Evolutionary conservation across 2,888 invertebrate genomes (phyloP).

Genomic region (Brachypterus glaber): DNA sequence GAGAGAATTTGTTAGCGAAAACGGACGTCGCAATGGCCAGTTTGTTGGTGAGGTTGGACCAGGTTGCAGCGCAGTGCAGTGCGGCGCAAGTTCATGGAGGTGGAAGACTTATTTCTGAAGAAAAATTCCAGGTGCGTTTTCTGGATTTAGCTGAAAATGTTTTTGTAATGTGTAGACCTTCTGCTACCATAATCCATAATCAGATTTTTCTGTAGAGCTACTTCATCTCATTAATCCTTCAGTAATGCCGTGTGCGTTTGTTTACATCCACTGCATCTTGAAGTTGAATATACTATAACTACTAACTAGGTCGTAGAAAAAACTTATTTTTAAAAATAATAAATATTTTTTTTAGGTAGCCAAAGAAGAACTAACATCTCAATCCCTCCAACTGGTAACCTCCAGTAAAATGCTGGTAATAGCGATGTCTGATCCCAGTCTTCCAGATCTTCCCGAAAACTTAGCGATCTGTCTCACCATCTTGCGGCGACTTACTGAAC

Average conservation of each 20-base stretch:
- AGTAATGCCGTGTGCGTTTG: too few relatives aligned
- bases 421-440: conserved; percentile 60
- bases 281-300: too few relatives aligned
- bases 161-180: too few relatives aligned
- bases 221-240: too few relatives aligned
- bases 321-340: background rate
- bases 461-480: conserved; percentile 69
- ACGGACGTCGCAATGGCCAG: conserved; percentile 63
- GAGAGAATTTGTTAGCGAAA: conserved; percentile 53
- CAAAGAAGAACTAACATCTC: conserved; percentile 68
- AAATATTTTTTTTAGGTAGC: conserved; percentile 44
- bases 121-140: conserved; percentile 70
- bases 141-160: too few relatives aligned
- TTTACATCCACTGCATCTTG: too few relatives aligned
- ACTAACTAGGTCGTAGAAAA: background rate
- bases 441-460: conserved; percentile 55
- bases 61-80: conserved; percentile 60
- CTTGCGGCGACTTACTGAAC: conserved; percentile 61
- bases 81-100: conserved; percentile 68
- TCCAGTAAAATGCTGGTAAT: conserved; percentile 75
- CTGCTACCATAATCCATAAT: too few relatives aligned
- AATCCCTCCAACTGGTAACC: conserved; percentile 72
- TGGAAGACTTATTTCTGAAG: conserved; percentile 63
- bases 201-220: too few relatives aligned
- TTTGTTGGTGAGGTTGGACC: conserved; percentile 56